Percentiles rank a stretch among this genome's conserved stretches.
Conservation (phyloP, 2,888 invertebrate species). For the Psylliodes chrysocephalus region DNA sequence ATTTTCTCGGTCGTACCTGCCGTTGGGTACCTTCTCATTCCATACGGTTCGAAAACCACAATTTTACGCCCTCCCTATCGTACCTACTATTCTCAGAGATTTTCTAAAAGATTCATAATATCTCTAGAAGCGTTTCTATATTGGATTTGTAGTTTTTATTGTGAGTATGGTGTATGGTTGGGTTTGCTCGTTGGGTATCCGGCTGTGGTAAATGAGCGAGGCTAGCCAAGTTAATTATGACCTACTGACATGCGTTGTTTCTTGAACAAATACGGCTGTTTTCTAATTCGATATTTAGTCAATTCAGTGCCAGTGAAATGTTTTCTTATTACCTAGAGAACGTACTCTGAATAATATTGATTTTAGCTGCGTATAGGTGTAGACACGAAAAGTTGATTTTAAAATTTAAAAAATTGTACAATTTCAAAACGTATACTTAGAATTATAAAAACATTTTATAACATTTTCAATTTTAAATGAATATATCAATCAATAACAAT, state of each 20-base stretch:
- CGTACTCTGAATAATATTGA: background rate
- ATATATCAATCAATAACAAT: too few relatives aligned
- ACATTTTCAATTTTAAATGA: too few relatives aligned
- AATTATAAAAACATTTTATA: too few relatives aligned
- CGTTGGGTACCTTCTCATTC: too few relatives aligned
- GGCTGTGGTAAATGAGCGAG: slow-evolving; percentile 44
- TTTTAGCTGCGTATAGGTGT: too few relatives aligned
- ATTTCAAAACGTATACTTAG: too few relatives aligned
- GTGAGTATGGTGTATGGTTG: background rate
- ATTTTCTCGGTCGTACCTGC: too few relatives aligned
- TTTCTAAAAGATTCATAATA: background rate
- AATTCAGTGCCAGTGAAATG: slow-evolving; percentile 35
- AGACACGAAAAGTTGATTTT: too few relatives aligned
- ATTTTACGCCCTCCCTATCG: background rate
- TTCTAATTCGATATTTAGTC: slow-evolving; percentile 30
- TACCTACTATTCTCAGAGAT: background rate
- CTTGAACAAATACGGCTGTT: slow-evolving; percentile 32
- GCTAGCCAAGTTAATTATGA: slow-evolving; percentile 49
- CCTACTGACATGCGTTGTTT: slow-evolving; percentile 49
- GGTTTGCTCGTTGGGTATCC: slow-evolving; percentile 33
- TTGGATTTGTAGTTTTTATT: background rate
- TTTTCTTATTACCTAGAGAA: slow-evolving; percentile 16
- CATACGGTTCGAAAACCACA: too few relatives aligned
- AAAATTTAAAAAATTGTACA: too few relatives aligned
- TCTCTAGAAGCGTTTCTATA: background rate